These are phyloP conservation scores for Drosophila neutralis DNA, from an alignment of 2,888 invertebrate species.

Conservation along the genomic window DNA sequence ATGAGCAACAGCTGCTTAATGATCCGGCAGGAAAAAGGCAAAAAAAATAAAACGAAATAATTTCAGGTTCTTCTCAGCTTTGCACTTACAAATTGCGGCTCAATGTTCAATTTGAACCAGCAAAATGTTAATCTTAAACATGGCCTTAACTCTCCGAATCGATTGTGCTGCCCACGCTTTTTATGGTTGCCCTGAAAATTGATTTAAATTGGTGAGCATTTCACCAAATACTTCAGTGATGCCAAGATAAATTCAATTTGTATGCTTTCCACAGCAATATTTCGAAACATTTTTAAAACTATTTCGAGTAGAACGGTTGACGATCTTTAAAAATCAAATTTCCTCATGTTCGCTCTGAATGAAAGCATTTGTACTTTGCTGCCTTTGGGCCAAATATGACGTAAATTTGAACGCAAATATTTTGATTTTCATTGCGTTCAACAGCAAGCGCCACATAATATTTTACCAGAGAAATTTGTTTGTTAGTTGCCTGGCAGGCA, in stretches of 20 bases:
- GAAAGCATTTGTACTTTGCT: neutral
- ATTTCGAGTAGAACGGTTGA: neutral
- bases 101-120: constrained; percentile 6
- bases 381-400: constrained; percentile 24
- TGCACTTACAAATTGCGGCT: constrained; percentile 1
- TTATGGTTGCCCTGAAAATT: neutral
- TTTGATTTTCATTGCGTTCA: constrained; percentile 20
- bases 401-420: constrained; percentile 42
- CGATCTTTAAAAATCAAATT: neutral
- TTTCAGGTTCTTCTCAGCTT: constrained; percentile 31
- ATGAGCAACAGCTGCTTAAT: constrained; percentile 77
- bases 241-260: neutral
- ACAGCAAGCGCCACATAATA: constrained; percentile 11
- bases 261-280: neutral
- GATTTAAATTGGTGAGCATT: neutral
- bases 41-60: constrained; percentile 46
- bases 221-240: neutral
- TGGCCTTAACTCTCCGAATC: neutral
- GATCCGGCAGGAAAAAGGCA: constrained; percentile 57
- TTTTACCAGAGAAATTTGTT: constrained; percentile 15
- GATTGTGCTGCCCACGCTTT: constrained; percentile 6
- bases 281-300: neutral
- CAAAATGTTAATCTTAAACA: constrained; percentile 16
- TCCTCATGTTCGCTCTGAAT: neutral
- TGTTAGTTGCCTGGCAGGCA: constrained; percentile 3